Evolutionary conservation across 2,797 vertebrate species (phyloP), one percentile per base, ranked within the genome.

Genomic region (Sebastes itinus): DNA sequence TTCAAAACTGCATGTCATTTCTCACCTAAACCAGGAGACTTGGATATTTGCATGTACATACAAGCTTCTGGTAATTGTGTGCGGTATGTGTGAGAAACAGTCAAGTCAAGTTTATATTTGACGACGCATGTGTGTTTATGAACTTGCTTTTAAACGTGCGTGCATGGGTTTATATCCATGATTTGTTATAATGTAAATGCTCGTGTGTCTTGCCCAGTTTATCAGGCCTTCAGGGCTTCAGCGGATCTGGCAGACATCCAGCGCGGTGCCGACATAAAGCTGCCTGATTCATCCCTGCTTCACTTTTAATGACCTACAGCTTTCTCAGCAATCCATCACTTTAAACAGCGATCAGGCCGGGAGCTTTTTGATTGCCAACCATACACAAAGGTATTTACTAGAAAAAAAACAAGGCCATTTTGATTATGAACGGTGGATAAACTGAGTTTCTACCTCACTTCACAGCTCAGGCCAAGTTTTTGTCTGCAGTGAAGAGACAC

Each of bases 211-310:
- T 77, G 16, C 52, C 32, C 10, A 22, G 59, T 84, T 63, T 52
- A 59, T 73, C 67, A 56, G 52, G 14, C 76, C 77, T 70, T 46
- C 52, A 27, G 69, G 78, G 46, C 52, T 58, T 32, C 25, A 1
- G 58, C 1, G 27, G 14, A 54, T 67, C 65, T 87, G 89, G 88
- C 87, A 58, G 71, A 4, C 9, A 4, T 73, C 88, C 89, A 84
- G 16, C 2, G 2, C 7, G 27, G 6, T 23, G 79, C 72, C 25
- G 67, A 72, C 83, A 4, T 42, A 33, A 64, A 61, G 69, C 52
- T 8, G 71, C 72, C 70, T 0, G 27, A 80, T 83, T 86, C 61
- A 59, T 63, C 60, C 61, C 16, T 0, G 14, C 46, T 72, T 8
- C 28, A 68, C 7, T 2, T 81, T 84, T 80, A 88, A 91, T 73